Base-by-base conservation (phyloP, 2,888 invertebrate species). In the Phrixothrix hirtus region DNA sequence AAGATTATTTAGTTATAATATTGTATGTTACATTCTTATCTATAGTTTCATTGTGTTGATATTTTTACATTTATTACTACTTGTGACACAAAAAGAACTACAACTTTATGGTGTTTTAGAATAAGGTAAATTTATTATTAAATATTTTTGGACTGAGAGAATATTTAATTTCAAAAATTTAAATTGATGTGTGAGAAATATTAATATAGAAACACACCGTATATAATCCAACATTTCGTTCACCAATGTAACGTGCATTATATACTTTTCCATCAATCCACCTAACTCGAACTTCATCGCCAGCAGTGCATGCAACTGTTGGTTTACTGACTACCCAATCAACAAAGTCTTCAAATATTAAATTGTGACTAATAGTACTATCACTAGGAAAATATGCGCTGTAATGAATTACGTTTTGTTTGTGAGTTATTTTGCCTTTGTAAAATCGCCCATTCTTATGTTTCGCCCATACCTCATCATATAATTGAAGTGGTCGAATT, bases 331-430 rank as follows among this genome's bases (percentile, higher is more conserved):
- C n/a, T n/a, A n/a, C n/a, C 58, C 63, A 65, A 55, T 71, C 70
- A 51, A 84, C 81, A 61, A 78, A 73, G 61, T 85, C 80, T 59
- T 82, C 80, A 38, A 76, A 71, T 10, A 80, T 78, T 41, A 78
- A 78, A 30, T 84, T 75, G 68, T 83, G 81, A 16, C 82, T 79
- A 55, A 82, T 82, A 65, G 81, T 81, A 12, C 83, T 82, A 27
- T 78, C 76, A 62, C 82, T 82, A n/a, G 78, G 77, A 69, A 86
- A 86, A 51, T 82, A 81, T 2, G 86, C 82, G 60, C 79, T 79
- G 65, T 81, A 83, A 61, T 81, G 81, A 2, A 76, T 71, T 44
- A 78, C 78, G 13, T 74, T 71, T 10, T 74, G 71, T 7, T 80
- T 76, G 7, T 77, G 75, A 1, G 71, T 63, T 5, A 86, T 77